These are phyloP conservation scores for Gadus chalcogrammus DNA, from an alignment of 2,113 vertebrate genomes.

Conservation along the genomic window DNA sequence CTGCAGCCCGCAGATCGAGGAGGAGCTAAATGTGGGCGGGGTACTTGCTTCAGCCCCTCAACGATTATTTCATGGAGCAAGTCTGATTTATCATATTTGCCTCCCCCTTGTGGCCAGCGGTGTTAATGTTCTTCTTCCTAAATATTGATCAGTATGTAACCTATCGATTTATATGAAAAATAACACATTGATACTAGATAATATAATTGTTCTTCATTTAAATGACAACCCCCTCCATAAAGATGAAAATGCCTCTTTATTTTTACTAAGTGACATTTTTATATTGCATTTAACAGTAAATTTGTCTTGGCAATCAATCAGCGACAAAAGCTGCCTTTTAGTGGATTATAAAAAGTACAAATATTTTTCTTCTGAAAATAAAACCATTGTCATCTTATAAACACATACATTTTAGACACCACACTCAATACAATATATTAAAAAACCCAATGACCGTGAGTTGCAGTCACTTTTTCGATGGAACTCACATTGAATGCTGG, in stretches of 20 bases:
- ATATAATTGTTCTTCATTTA: too few relatives aligned
- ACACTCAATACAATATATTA: slow-evolving; percentile 19
- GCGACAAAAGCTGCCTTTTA: slow-evolving; percentile 60
- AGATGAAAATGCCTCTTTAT: slow-evolving; percentile 45
- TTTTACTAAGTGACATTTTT: slow-evolving; percentile 44
- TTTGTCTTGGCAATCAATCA: slow-evolving; percentile 54
- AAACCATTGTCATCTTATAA: slow-evolving; percentile 29
- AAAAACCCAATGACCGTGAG: slow-evolving; percentile 21
- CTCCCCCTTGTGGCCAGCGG: not conserved
- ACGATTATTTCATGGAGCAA: too few relatives aligned
- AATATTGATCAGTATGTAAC: not conserved
- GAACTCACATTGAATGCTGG: slow-evolving; percentile 41
- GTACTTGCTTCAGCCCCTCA: too few relatives aligned
- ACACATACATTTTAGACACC: slow-evolving; percentile 33
- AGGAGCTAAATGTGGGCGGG: too few relatives aligned
- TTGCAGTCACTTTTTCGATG: slow-evolving; percentile 24
- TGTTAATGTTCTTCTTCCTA: not conserved
- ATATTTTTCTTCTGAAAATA: slow-evolving; percentile 44
- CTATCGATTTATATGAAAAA: not conserved
- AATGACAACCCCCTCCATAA: not conserved
- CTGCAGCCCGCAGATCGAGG: too few relatives aligned
- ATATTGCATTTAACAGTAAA: slow-evolving; percentile 35
- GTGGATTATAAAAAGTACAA: slow-evolving; percentile 57
- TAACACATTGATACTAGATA: too few relatives aligned
- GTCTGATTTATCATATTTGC: not conserved